Conservation (phyloP, 2,888 invertebrate species). For the Spialia ferax region DNA sequence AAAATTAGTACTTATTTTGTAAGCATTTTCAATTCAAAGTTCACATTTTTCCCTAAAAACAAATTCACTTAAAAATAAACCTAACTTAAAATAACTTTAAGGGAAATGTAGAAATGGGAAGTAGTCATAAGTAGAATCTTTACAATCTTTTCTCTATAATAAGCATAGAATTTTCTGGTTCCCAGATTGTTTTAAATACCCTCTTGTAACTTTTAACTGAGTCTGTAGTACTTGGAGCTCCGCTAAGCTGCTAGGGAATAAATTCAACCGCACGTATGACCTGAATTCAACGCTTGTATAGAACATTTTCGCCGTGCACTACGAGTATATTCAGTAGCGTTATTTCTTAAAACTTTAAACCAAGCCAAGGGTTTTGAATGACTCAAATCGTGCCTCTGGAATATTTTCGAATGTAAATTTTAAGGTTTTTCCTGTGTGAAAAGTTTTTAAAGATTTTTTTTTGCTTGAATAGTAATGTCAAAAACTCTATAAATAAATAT, state of each 20-base stretch:
- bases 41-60: no score
- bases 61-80: no score
- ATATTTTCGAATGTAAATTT: conserved; percentile 11
- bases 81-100: no score
- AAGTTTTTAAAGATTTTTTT: neutral
- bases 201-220: conserved; percentile 14
- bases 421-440: neutral
- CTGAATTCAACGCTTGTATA: conserved; percentile 23
- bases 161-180: neutral
- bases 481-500: neutral
- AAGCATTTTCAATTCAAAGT: no score
- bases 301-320: conserved; percentile 17
- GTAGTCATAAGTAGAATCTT: neutral
- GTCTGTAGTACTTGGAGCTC: neutral
- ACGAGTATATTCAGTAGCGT: conserved; percentile 15
- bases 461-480: neutral
- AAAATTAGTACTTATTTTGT: no score
- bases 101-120: neutral
- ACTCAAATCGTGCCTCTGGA: neutral
- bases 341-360: conserved; percentile 22
- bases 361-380: conserved; percentile 9
- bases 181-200: conserved; percentile 10
- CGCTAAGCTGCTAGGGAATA: conserved; percentile 13
- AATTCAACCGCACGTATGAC: conserved; percentile 31
- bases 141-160: conserved; percentile 3